Percentiles rank a stretch among this genome's conserved stretches.
These are phyloP conservation scores for Nesogale talazaci DNA, from an alignment of 2,113 vertebrate genomes.

Conservation along the genomic window DNA sequence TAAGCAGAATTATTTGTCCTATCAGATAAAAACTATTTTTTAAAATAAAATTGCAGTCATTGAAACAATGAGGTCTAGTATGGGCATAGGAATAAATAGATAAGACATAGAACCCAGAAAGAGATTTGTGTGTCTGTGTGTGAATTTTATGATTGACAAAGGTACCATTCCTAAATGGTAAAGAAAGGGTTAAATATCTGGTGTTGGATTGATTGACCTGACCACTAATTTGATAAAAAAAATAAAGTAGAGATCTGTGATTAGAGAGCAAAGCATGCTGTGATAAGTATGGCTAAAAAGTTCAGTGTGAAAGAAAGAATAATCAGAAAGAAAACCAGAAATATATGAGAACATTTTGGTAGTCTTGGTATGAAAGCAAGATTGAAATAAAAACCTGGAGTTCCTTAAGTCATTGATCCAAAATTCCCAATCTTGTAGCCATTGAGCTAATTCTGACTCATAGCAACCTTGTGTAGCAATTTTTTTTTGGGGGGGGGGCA, in stretches of 20 bases:
- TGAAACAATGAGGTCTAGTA: not conserved
- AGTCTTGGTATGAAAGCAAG: slow-evolving; percentile 5
- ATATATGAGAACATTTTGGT: not conserved
- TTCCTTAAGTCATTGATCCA: not conserved
- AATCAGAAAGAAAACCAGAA: not conserved
- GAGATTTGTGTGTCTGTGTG: not conserved
- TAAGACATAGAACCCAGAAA: slow-evolving; percentile 23
- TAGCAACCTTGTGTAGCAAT: too few relatives aligned
- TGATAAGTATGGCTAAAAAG: not conserved
- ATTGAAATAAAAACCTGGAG: not conserved
- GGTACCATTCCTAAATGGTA: slow-evolving; percentile 23
- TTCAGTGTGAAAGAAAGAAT: slow-evolving; percentile 5
- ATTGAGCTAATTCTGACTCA: too few relatives aligned
- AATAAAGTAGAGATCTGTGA: not conserved
- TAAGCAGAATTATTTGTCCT: slow-evolving; percentile 24
- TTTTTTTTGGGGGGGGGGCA: too few relatives aligned
- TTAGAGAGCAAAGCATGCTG: not conserved
- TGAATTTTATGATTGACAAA: slow-evolving; percentile 11
- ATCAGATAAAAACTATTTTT: slow-evolving; percentile 11
- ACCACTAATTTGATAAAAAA: not conserved
- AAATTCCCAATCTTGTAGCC: too few relatives aligned
- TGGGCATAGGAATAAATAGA: not conserved
- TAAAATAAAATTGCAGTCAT: not conserved
- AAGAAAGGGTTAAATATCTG: slow-evolving; percentile 3
- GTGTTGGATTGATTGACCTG: slow-evolving; percentile 11